Percentiles rank a stretch among this genome's conserved stretches.
Evolutionary conservation across 2,888 invertebrate species (phyloP).

Genomic region (Hypomecis atomaria): DNA sequence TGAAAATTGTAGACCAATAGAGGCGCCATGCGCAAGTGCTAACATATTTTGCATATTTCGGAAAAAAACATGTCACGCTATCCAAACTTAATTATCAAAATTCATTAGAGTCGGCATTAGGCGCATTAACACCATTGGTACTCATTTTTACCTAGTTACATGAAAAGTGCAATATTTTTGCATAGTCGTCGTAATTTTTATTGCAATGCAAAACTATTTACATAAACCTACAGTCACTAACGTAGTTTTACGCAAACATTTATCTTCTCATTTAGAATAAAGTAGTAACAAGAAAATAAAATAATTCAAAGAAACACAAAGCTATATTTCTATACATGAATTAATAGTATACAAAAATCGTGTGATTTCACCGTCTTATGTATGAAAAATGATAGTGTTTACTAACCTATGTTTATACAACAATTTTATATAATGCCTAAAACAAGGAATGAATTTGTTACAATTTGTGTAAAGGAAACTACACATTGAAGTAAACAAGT

Average conservation of each 20-base stretch:
- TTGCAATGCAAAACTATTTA: slow-evolving; percentile 75
- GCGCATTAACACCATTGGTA: not conserved
- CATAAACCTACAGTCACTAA: slow-evolving; percentile 68
- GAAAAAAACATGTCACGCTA: too few species aligned
- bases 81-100: not conserved
- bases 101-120: not conserved
- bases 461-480: slow-evolving; percentile 60
- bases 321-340: slow-evolving; percentile 62
- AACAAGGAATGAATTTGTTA: slow-evolving; percentile 77
- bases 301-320: slow-evolving; percentile 58
- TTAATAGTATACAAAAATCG: slow-evolving; percentile 55
- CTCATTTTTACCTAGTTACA: slow-evolving; percentile 34
- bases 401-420: slow-evolving; percentile 56
- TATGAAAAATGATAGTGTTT: slow-evolving; percentile 48
- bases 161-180: slow-evolving; percentile 46
- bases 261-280: slow-evolving; percentile 49
- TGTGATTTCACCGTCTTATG: slow-evolving; percentile 51
- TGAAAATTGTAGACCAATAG: too few species aligned
- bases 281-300: slow-evolving; percentile 50
- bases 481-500: slow-evolving; percentile 38
- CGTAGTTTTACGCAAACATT: slow-evolving; percentile 62
- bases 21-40: too few species aligned
- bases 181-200: slow-evolving; percentile 53
- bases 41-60: too few species aligned
- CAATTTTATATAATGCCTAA: slow-evolving; percentile 68